phyloP scores from a whole-genome alignment of 2,888 invertebrate species.

The Andrena praecox region DNA sequence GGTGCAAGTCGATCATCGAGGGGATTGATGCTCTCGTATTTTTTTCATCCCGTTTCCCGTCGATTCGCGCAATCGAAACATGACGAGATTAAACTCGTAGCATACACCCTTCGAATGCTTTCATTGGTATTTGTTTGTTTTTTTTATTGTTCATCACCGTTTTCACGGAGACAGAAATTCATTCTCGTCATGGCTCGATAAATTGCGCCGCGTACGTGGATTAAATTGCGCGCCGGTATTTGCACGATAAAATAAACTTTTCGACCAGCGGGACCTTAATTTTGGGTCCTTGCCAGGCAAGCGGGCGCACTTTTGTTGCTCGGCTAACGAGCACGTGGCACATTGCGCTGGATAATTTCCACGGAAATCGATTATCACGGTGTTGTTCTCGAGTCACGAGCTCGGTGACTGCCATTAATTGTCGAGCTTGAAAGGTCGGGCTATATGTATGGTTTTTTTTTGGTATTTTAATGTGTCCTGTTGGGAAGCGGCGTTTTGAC shows the following conservation, averaged over 20 bases:
- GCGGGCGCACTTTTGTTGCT: constrained; percentile 17
- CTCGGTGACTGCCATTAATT: not conserved
- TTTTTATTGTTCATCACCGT: constrained; percentile 21
- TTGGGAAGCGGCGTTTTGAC: too few species aligned
- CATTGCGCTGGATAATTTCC: constrained; percentile 1
- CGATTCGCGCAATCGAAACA: constrained; percentile 41
- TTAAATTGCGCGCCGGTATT: constrained; percentile 48
- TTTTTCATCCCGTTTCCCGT: constrained; percentile 24
- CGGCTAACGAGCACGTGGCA: not conserved
- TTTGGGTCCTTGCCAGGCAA: not conserved
- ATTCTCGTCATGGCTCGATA: constrained; percentile 52
- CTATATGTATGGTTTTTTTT: too few species aligned
- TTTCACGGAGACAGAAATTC: constrained; percentile 35
- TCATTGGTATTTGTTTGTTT: constrained; percentile 59
- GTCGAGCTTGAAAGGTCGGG: not conserved
- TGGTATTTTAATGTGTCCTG: too few species aligned
- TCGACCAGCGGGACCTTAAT: constrained; percentile 17
- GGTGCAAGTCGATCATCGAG: constrained; percentile 42
- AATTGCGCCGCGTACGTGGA: constrained; percentile 47
- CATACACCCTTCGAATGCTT: constrained; percentile 46
- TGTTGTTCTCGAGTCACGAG: not conserved
- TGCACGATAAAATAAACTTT: constrained; percentile 37
- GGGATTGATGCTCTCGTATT: constrained; percentile 20
- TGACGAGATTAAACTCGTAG: constrained; percentile 58
- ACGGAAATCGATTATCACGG: constrained; percentile 5